Percentiles rank a stretch among this genome's conserved stretches.
These are phyloP conservation scores for Brachypteracias leptosomus DNA, from an alignment of 2,113 vertebrate genomes.

Conservation along the genomic window DNA sequence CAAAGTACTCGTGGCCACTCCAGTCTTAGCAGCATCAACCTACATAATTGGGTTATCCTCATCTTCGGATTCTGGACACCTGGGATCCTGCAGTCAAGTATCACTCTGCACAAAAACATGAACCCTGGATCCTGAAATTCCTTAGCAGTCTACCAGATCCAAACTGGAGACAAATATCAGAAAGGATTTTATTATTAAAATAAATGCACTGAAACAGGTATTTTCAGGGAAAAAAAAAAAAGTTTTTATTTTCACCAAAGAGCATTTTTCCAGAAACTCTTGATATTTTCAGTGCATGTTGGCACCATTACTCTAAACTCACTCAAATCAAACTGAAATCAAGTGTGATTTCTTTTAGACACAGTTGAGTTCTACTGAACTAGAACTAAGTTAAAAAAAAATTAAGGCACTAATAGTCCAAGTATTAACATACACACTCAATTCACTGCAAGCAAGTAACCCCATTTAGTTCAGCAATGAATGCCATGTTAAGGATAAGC, in stretches of 20 bases:
- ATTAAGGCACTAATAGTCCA: neutral
- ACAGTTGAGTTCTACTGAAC: neutral
- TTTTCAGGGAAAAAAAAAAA: neutral
- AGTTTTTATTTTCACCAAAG: neutral
- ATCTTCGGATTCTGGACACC: neutral
- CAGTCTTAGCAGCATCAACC: neutral
- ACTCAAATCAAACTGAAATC: neutral
- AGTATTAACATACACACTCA: neutral
- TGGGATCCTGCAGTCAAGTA: neutral
- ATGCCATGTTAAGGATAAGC: neutral
- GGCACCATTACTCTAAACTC: neutral
- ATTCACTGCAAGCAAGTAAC: neutral
- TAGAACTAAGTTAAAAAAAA: neutral
- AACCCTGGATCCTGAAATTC: neutral
- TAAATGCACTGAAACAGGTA: neutral
- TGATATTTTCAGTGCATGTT: fast-evolving
- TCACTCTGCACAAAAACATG: neutral
- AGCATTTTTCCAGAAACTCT: neutral
- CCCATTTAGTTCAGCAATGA: neutral
- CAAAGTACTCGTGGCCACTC: neutral
- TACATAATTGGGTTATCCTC: neutral
- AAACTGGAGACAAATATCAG: neutral
- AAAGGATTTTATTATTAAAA: neutral
- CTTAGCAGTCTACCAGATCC: neutral
- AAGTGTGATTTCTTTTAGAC: neutral